Evolutionary conservation across 2,113 vertebrate species (phyloP).

Genomic region (Propithecus coquereli): DNA sequence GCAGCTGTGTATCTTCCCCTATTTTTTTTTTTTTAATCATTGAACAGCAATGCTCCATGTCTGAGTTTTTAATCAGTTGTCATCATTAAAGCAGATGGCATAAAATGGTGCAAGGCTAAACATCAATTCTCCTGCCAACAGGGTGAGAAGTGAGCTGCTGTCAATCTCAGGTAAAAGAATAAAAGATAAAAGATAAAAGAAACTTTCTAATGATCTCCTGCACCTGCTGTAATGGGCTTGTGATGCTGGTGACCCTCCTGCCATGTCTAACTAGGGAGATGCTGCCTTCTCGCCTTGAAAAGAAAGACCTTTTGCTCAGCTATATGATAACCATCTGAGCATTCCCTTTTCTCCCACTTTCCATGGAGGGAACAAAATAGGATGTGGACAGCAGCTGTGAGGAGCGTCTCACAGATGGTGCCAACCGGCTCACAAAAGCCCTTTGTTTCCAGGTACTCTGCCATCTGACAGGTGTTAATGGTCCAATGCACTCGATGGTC

Average conservation of each 20-base stretch:
- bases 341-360: neutral
- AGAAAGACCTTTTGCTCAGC: neutral
- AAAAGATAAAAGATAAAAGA: no score
- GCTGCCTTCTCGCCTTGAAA: neutral
- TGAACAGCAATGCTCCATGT: rapidly evolving
- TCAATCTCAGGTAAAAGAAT: neutral
- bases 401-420: neutral
- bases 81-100: neutral
- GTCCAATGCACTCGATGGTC: neutral
- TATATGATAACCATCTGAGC: neutral
- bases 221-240: neutral
- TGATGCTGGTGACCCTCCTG: neutral
- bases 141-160: neutral
- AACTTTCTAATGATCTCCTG: rapidly evolving
- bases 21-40: neutral
- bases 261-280: neutral
- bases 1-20: neutral
- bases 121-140: neutral
- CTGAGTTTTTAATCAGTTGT: neutral
- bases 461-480: neutral
- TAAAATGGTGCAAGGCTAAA: rapidly evolving
- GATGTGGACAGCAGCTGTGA: neutral
- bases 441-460: constrained; percentile 47
- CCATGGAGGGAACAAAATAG: neutral
- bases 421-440: constrained; percentile 42